Percentiles rank a stretch among this genome's conserved stretches.
Conservation (phyloP, 2,113 vertebrate genomes). For the Paramisgurnus dabryanus region DNA sequence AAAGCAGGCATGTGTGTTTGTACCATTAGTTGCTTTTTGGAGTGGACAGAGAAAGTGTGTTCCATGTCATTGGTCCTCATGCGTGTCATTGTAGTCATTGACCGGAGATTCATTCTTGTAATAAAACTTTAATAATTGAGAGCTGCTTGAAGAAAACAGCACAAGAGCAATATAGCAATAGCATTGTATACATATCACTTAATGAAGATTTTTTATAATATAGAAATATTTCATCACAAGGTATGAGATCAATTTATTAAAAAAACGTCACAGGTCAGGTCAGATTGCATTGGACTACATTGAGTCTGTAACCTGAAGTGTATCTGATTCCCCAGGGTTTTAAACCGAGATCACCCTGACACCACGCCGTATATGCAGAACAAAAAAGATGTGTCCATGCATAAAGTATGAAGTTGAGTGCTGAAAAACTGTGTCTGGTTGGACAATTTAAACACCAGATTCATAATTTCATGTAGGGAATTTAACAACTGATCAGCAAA, state of each 20-base stretch:
- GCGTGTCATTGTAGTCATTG: neutral
- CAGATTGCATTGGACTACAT: neutral
- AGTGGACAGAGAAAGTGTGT: neutral
- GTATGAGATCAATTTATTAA: too few relatives aligned
- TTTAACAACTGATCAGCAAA: neutral
- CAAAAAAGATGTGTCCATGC: slow-evolving; percentile 10
- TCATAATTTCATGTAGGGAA: neutral
- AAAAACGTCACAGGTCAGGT: neutral
- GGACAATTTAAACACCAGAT: neutral
- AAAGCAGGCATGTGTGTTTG: neutral
- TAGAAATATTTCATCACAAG: too few relatives aligned
- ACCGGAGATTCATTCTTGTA: neutral
- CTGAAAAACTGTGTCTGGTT: neutral
- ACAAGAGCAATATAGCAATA: neutral
- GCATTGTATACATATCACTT: neutral
- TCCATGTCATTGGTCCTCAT: neutral
- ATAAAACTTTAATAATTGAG: neutral
- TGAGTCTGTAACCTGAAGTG: slow-evolving; percentile 19
- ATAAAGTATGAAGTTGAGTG: neutral
- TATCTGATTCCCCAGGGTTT: neutral
- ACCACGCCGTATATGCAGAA: neutral
- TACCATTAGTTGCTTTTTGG: slow-evolving; percentile 33
- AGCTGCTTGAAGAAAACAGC: neutral
- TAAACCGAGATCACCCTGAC: neutral
- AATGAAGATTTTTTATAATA: neutral